A percentile compares a stretch with the other conserved stretches of the same genome.
phyloP scores from a whole-genome alignment of 2,797 vertebrate genomes.

The Melanotaenia nigrans region DNA sequence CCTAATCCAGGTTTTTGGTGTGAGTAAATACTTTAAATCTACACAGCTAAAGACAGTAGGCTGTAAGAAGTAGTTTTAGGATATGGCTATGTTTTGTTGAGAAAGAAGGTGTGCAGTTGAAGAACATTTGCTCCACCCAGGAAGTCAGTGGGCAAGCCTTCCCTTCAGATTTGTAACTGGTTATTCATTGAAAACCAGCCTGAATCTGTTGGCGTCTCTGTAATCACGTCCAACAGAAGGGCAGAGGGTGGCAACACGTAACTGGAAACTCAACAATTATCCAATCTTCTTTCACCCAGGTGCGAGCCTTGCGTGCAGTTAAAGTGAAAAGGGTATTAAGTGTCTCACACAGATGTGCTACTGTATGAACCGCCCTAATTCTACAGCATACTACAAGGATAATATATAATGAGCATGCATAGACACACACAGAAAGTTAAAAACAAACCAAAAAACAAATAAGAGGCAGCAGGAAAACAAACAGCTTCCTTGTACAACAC shows the following conservation, averaged over 20 bases:
- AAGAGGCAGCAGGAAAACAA: slow-evolving; percentile 34
- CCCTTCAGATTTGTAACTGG: background rate
- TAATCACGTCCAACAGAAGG: slow-evolving; percentile 46
- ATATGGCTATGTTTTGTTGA: background rate
- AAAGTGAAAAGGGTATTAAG: slow-evolving; percentile 55
- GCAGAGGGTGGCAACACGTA: slow-evolving; percentile 57
- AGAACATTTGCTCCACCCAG: slow-evolving; percentile 63
- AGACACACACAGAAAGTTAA: background rate
- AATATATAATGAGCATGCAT: slow-evolving; percentile 13
- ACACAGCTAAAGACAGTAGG: slow-evolving; percentile 5
- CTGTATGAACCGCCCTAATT: slow-evolving; percentile 32
- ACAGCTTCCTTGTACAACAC: slow-evolving; percentile 3
- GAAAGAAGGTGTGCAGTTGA: slow-evolving; percentile 18
- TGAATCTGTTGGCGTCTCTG: slow-evolving; percentile 55
- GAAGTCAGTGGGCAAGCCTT: slow-evolving; percentile 24
- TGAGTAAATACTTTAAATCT: slow-evolving; percentile 31
- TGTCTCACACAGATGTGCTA: slow-evolving; percentile 65
- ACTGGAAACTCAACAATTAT: slow-evolving; percentile 68
- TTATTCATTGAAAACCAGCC: slow-evolving; percentile 44
- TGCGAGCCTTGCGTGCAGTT: slow-evolving; percentile 64
- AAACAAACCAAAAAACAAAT: slow-evolving; percentile 3
- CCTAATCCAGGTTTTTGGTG: slow-evolving; percentile 43
- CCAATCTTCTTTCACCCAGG: slow-evolving; percentile 65
- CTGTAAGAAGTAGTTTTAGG: slow-evolving; percentile 30
- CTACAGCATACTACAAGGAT: slow-evolving; percentile 2